phyloP scores from a whole-genome alignment of 2,113 vertebrate genomes.

The Corvus cornix region DNA sequence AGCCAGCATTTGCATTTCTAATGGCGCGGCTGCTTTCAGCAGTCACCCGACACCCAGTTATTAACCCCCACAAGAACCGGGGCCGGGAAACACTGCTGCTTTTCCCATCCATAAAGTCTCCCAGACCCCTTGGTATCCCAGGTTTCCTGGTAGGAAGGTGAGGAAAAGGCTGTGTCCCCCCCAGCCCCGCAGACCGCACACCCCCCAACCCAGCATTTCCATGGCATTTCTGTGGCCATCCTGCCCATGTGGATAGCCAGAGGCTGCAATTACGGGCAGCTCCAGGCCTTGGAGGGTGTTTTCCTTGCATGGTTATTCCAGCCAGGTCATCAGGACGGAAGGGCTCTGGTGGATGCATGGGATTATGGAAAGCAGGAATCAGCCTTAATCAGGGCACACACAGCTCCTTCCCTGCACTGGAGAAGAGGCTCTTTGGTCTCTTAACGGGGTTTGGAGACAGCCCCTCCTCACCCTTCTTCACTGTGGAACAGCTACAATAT shows the following conservation, averaged over 20 bases:
- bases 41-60: not conserved
- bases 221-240: not conserved
- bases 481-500: not conserved
- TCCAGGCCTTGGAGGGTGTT: not conserved
- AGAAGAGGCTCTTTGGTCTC: not conserved
- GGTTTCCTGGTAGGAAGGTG: not conserved
- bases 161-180: not conserved
- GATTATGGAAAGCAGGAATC: not conserved
- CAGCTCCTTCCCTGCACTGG: not conserved
- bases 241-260: not conserved
- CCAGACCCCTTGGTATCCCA: not conserved
- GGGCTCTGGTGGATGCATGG: not conserved
- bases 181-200: fast-evolving
- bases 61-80: not conserved
- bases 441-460: fast-evolving
- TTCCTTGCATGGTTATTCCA: not conserved
- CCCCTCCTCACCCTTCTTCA: not conserved
- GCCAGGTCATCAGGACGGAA: not conserved
- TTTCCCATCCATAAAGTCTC: not conserved
- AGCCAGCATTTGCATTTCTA: slow-evolving; percentile 6
- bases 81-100: not conserved
- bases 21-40: not conserved
- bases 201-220: not conserved
- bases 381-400: not conserved
- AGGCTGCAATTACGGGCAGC: not conserved